Conservation (phyloP, 2,797 vertebrate species). For the Hyperoplus lanceolatus region DNA sequence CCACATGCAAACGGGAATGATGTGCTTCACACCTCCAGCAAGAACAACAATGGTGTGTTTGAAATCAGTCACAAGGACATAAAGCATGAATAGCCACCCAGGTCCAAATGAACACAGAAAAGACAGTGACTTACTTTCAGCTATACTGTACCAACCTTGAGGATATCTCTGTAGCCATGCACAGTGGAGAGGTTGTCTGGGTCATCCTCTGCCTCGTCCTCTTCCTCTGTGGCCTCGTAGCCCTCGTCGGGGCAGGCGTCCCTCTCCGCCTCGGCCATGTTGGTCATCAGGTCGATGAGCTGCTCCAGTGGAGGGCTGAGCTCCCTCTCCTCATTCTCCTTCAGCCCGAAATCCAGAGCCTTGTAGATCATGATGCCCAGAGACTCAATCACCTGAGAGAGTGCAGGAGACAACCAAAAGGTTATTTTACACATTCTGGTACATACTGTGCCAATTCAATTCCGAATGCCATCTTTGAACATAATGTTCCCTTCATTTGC, state of each 20-base stretch:
- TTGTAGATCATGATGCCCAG: conserved; percentile 98
- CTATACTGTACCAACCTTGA: conserved; percentile 86
- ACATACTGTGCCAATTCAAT: neutral
- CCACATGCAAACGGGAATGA: neutral
- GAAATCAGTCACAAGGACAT: neutral
- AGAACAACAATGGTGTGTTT: neutral
- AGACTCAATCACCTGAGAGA: conserved; percentile 91
- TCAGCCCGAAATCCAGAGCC: conserved; percentile 97
- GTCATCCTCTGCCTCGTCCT: conserved; percentile 87
- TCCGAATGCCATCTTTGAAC: neutral
- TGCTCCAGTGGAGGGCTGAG: conserved; percentile 95
- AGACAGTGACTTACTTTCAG: neutral
- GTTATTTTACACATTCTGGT: neutral
- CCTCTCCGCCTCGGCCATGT: conserved; percentile 86
- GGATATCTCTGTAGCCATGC: conserved; percentile 91
- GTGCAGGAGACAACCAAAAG: neutral
- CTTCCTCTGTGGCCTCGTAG: conserved; percentile 95
- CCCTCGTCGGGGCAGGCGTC: conserved; percentile 92
- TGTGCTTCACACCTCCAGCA: conserved; percentile 3
- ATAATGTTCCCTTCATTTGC: neutral
- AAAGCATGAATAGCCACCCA: neutral
- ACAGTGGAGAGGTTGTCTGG: conserved; percentile 77
- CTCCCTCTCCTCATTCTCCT: conserved; percentile 97
- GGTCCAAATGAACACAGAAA: neutral
- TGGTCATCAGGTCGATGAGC: conserved; percentile 98